phyloP scores from a whole-genome alignment of 1,140 invertebrate genomes.

The Zophobas atratus region DNA sequence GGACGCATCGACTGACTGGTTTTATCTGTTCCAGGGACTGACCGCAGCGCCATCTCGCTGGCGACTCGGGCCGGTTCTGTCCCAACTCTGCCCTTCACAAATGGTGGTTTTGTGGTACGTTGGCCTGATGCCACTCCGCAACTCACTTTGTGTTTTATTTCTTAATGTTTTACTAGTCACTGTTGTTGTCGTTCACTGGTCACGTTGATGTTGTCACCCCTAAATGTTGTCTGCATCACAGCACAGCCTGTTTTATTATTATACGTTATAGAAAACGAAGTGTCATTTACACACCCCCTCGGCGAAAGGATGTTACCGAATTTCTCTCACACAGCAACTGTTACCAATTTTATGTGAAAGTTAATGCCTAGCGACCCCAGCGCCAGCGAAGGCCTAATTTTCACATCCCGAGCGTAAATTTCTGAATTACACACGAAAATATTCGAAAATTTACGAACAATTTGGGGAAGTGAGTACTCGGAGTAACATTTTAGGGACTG shows the following conservation, averaged over 20 bases:
- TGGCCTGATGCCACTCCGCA: constrained; percentile 60
- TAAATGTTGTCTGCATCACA: constrained; percentile 61
- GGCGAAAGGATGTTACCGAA: constrained; percentile 25
- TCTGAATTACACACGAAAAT: constrained; percentile 11
- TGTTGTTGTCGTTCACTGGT: constrained; percentile 59
- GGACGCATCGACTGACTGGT: constrained; percentile 39
- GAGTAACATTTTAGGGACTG: background rate
- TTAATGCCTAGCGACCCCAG: constrained; percentile 13
- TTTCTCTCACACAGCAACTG: constrained; percentile 19
- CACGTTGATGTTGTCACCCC: constrained; percentile 61
- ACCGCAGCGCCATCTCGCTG: constrained; percentile 66
- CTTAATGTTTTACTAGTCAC: constrained; percentile 49
- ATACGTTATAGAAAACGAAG: background rate
- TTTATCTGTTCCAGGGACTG: constrained; percentile 67
- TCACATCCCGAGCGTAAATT: constrained; percentile 23
- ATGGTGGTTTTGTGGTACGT: constrained; percentile 68
- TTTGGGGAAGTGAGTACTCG: background rate
- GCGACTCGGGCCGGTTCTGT: constrained; percentile 66
- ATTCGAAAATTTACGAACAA: constrained; percentile 13
- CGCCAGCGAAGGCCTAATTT: constrained; percentile 26
- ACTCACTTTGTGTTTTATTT: constrained; percentile 60
- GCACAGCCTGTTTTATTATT: constrained; percentile 48
- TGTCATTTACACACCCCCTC: constrained; percentile 35
- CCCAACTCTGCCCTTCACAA: constrained; percentile 59
- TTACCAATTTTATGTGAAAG: constrained; percentile 39